Evolutionary conservation across 2,113 vertebrate species (phyloP).

Genomic region (Lepus europaeus): DNA sequence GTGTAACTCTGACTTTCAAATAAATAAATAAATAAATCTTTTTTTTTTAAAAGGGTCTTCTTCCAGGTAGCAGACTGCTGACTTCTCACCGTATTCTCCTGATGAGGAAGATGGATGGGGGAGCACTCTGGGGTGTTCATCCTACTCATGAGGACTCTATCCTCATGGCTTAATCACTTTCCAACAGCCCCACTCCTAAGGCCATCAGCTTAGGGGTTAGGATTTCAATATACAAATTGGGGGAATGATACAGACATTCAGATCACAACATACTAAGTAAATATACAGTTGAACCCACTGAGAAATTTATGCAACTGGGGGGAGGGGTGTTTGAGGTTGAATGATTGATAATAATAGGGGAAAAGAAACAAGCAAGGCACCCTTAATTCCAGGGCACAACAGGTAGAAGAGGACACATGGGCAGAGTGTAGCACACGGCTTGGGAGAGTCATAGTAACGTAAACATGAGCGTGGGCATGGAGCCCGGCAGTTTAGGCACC

Average conservation of each 20-base stretch:
- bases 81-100: background rate
- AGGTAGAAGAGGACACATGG: background rate
- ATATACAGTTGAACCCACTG: background rate
- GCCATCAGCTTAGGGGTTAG: no score
- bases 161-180: background rate
- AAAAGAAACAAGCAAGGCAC: conserved; percentile 64
- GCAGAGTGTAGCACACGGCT: background rate
- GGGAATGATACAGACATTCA: background rate
- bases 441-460: background rate
- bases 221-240: background rate
- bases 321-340: conserved; percentile 39
- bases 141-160: background rate
- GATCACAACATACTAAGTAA: background rate
- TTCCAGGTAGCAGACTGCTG: background rate
- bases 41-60: no score
- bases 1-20: no score
- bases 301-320: conserved; percentile 37
- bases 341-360: conserved; percentile 50
- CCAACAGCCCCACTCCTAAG: background rate
- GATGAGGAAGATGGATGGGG: background rate
- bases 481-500: no score
- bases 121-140: background rate
- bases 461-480: background rate
- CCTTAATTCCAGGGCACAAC: conserved; percentile 38
- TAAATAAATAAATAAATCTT: no score